Base-by-base conservation (phyloP, 2,113 vertebrate species). In the Cariama cristata region DNA sequence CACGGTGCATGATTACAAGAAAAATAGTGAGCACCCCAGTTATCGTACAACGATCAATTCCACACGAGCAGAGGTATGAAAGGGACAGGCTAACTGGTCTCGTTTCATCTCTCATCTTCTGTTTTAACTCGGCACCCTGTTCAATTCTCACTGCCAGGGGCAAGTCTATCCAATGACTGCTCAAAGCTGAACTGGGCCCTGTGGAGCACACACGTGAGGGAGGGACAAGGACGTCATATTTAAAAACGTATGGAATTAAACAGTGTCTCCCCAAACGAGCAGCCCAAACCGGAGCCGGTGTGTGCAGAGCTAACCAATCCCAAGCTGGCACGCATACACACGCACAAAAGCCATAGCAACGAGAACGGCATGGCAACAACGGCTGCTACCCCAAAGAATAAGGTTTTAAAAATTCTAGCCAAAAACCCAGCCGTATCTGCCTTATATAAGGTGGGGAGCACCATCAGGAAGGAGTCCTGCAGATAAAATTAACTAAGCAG, bases 291-390 rank as follows among this genome's bases (percentile, higher is more conserved):
- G 42, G 59, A 77, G 90, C 47, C 3, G 33, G 59, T 11, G 60
- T 23, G 49, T 28, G 62, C 45, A 56, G 58, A 81, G 58, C 45
- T 22, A 45, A 56, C 94, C 94, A 96, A 94, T 94, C 66, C 80
- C 95, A 64, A 30, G 35, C 92, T 84, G 75, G 84, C 84, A 86
- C 13, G 5, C 47, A 77, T 79, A 89, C n/a, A n/a, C 94, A 79
- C 28, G 19, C 90, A 91, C 58, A 92, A 60, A 60, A 94, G 84
- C 95, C 97, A 88, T 97, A 88, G 97, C 97, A 98, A 97, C 96
- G 3, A 66, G 35, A 82, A 40, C 32, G 10, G 92, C 97, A 93
- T 95, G 90, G 96, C 96, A 98, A 97, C 97, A 5, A 74, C 85
- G 40, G 92, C 91, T 96, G 95, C 90, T 77, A 59, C 82, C 86